Evolutionary conservation across 2,888 invertebrate genomes (phyloP), one percentile per base, ranked within the genome.

Genomic region (Lasiommata megera): DNA sequence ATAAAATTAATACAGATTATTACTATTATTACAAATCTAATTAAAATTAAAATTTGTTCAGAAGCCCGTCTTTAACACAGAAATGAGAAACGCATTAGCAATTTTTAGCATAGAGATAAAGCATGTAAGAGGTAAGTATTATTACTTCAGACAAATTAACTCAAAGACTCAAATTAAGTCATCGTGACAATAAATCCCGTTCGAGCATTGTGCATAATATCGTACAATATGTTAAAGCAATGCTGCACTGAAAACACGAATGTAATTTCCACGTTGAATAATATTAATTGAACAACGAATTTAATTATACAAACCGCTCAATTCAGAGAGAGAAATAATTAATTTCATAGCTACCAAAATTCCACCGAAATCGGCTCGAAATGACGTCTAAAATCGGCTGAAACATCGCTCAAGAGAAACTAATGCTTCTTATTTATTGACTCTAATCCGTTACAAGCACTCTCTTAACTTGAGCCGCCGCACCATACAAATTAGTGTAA

Each of bases 401-500:
- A 79, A 77, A 77, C 76, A 75, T 77, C 74, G 73, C 73, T 77
- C 78, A 78, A 68, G 71, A 73, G 74, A 71, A 76, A 66, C 74
- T 78, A 77, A 83, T 80, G 74, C 79, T 78, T 75, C 78, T 84
- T 83, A 85, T 87, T 85, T 84, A 86, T 84, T 84, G 78, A 82
- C 69, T 76, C 71, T 84, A 82, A 85, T 86, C 83, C 76, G 79
- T 84, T 78, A 68, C 68, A 62, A 60, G 29, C 38, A 53, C 18
- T 55, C 59, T 54, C 50, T 61, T 59, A 47, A 40, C 38, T 18
- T 23, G 62, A 60, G 38, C 62, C 28, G 48, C 44, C 18, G 18
- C 29, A 8, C 14, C 6, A 34, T n/a, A 36, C 52, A 58, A 60
- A 58, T 60, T 53, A 55, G 40, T 53, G 44, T 47, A 38, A 52